phyloP scores from a whole-genome alignment of 2,888 invertebrate species.

The Ptychoptera albimana region DNA sequence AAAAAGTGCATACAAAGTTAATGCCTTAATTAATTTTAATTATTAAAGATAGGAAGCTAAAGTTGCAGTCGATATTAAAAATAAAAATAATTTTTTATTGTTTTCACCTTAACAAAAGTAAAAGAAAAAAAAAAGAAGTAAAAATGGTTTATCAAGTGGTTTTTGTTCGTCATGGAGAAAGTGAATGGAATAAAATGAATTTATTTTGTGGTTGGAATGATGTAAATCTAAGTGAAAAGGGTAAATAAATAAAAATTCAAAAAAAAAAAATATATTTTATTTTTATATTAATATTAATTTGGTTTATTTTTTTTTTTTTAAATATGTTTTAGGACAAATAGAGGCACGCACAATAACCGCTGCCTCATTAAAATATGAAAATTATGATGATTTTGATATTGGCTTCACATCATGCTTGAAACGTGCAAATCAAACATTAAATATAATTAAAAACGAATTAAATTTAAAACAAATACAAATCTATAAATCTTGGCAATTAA shows the following conservation, averaged over 20 bases:
- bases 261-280: background rate
- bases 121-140: background rate
- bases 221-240: conserved; percentile 52
- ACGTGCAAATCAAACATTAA: conserved; percentile 63
- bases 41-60: background rate
- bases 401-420: conserved; percentile 71
- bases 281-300: background rate
- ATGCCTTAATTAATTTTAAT: no score
- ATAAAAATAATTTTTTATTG: no score
- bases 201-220: conserved; percentile 62
- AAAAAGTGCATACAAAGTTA: no score
- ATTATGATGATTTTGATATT: conserved; percentile 62
- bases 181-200: conserved; percentile 62
- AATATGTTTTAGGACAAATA: conserved; percentile 18
- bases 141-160: conserved; percentile 29
- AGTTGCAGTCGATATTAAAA: background rate
- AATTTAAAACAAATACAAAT: conserved; percentile 53
- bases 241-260: conserved; percentile 25
- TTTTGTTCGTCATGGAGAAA: conserved; percentile 62
- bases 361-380: conserved; percentile 59
- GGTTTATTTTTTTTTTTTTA: no score
- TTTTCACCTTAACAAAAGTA: no score
- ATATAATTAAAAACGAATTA: conserved; percentile 48
- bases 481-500: conserved; percentile 66
- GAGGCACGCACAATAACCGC: conserved; percentile 19